Evolutionary conservation across 2,113 vertebrate genomes (phyloP).

Genomic region (Mastomys natalensis): DNA sequence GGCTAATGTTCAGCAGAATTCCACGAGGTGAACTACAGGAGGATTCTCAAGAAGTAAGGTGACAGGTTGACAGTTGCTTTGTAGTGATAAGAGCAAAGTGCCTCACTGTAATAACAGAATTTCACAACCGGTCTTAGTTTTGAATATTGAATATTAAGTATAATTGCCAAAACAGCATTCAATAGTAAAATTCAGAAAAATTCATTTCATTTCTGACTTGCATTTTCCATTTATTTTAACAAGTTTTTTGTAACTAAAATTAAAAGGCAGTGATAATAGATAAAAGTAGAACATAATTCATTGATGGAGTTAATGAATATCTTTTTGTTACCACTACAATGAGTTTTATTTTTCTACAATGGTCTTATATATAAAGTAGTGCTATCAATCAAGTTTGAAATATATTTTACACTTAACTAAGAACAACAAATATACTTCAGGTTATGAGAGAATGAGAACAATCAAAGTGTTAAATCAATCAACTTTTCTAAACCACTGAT

Average conservation of each 20-base stretch:
- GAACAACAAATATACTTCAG: background rate
- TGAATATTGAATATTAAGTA: slow-evolving; percentile 4
- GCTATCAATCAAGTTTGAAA: slow-evolving; percentile 7
- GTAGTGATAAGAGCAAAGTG: background rate
- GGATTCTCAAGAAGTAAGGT: slow-evolving; percentile 12
- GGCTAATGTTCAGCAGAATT: slow-evolving; percentile 8
- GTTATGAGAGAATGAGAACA: background rate
- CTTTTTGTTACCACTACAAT: background rate
- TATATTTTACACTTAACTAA: background rate
- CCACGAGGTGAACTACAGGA: slow-evolving; percentile 7
- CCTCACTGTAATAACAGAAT: slow-evolving; percentile 51
- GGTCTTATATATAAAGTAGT: background rate
- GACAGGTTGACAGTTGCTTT: background rate
- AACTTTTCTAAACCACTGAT: background rate
- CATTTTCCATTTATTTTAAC: slow-evolving; percentile 48
- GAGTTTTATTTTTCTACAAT: slow-evolving; percentile 24
- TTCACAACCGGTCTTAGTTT: slow-evolving; percentile 56
- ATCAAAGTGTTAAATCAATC: background rate
- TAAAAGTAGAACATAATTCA: background rate
- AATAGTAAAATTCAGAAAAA: slow-evolving; percentile 51
- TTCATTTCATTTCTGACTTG: slow-evolving; percentile 4
- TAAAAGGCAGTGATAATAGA: background rate
- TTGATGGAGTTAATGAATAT: background rate
- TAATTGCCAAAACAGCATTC: slow-evolving; percentile 46
- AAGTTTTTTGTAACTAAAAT: slow-evolving; percentile 51